Evolutionary conservation across 2,797 vertebrate genomes (phyloP).

Genomic region (Betta splendens): DNA sequence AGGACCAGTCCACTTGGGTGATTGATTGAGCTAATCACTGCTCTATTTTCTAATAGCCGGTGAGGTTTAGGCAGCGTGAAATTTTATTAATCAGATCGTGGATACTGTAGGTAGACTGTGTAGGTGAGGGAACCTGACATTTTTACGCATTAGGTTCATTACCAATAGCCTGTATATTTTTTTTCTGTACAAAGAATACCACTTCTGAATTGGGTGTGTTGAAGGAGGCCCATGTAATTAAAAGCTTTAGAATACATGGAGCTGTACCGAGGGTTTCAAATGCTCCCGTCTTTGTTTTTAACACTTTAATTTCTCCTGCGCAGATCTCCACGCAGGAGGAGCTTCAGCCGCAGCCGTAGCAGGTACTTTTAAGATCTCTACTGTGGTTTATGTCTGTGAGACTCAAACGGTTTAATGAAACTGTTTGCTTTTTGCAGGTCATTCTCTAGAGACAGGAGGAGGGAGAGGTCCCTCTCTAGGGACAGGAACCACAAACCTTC

Average conservation of each 20-base stretch:
- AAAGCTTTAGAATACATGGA: constrained; percentile 39
- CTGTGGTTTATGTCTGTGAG: too few species aligned
- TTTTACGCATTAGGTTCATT: constrained; percentile 55
- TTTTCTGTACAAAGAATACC: constrained; percentile 34
- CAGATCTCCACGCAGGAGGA: constrained; percentile 98
- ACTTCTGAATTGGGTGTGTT: constrained; percentile 52
- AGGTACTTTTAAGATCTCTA: constrained; percentile 86
- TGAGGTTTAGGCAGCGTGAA: not conserved
- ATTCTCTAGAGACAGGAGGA: constrained; percentile 96
- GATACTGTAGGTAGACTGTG: constrained; percentile 7
- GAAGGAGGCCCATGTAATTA: constrained; percentile 50
- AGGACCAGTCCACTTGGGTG: constrained; percentile 34
- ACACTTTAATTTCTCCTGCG: constrained; percentile 57
- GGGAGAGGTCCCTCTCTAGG: constrained; percentile 94
- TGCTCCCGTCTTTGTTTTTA: constrained; percentile 28
- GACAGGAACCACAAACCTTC: constrained; percentile 99
- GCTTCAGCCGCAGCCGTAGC: constrained; percentile 97
- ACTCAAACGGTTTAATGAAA: too few species aligned
- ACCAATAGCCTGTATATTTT: constrained; percentile 27
- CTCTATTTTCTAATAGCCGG: not conserved
- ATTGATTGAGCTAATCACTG: not conserved
- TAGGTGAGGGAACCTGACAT: constrained; percentile 39
- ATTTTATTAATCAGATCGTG: too few species aligned
- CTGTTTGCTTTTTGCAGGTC: constrained; percentile 80
- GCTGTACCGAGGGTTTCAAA: constrained; percentile 28